Conservation (phyloP, 2,888 invertebrate species). For the Epinotia ramella region DNA sequence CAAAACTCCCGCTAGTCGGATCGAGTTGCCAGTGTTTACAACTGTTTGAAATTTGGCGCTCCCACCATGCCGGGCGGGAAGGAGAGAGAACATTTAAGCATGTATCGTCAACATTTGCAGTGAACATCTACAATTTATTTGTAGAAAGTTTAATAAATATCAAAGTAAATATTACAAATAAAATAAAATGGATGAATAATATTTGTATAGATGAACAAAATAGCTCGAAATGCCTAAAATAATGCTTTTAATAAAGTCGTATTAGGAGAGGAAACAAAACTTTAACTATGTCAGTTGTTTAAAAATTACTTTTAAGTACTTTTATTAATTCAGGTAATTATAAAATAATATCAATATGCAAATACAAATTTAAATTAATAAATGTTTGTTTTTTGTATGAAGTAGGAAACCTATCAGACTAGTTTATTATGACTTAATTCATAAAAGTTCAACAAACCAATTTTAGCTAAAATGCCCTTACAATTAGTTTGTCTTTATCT, state of each 20-base stretch:
- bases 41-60: constrained; percentile 70
- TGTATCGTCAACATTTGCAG: constrained; percentile 50
- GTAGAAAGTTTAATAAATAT: neutral
- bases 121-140: neutral
- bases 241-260: neutral
- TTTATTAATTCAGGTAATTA: too few relatives aligned
- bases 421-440: too few relatives aligned
- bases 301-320: too few relatives aligned
- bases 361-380: too few relatives aligned
- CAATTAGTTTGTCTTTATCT: too few relatives aligned
- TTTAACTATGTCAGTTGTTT: too few relatives aligned
- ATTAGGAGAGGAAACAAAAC: too few relatives aligned
- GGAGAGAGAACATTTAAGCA: constrained; percentile 60
- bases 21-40: constrained; percentile 58
- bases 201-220: neutral
- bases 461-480: too few relatives aligned
- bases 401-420: too few relatives aligned
- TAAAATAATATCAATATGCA: too few relatives aligned
- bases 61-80: constrained; percentile 57
- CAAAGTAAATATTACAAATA: neutral
- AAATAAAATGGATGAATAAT: neutral
- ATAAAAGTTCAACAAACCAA: too few relatives aligned
- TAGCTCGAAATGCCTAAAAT: neutral
- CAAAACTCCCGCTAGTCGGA: constrained; percentile 63
- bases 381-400: too few relatives aligned